Evolutionary conservation across 2,113 vertebrate species (phyloP).

Genomic region (Lophotis ruficrista): DNA sequence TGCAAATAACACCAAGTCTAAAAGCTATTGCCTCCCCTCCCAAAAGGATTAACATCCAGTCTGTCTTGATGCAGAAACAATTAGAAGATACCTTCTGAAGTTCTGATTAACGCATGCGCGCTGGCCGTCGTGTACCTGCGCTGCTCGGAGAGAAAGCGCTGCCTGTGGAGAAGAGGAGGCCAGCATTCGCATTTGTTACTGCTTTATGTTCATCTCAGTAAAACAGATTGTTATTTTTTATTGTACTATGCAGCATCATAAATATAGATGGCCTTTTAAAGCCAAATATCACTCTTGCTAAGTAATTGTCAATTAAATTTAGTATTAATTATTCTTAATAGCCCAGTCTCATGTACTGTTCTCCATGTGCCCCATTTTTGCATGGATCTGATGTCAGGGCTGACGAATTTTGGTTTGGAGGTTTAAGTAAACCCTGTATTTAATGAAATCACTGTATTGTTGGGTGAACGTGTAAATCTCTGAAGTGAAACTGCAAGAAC

Average conservation of each 20-base stretch:
- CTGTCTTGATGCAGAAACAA: background rate
- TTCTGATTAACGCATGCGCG: background rate
- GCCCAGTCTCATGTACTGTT: background rate
- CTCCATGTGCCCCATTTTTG: background rate
- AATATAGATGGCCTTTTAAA: conserved; percentile 34
- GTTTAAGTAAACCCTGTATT: background rate
- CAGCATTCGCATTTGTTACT: background rate
- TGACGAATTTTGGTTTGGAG: background rate
- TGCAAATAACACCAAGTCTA: conserved; percentile 10
- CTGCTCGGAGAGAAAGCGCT: background rate
- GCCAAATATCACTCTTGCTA: conserved; percentile 26
- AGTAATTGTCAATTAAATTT: conserved; percentile 46
- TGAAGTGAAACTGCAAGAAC: background rate
- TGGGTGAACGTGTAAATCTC: background rate
- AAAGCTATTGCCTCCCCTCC: background rate
- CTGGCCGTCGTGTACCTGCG: background rate
- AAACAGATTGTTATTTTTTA: conserved; percentile 37
- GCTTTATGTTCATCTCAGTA: background rate
- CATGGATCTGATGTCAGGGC: background rate
- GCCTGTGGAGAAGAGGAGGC: background rate
- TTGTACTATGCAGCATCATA: conserved; percentile 8
- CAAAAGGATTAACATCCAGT: background rate
- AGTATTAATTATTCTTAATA: conserved; percentile 55
- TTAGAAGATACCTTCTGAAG: background rate
- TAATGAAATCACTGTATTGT: background rate